Base-by-base conservation (phyloP, 2,888 invertebrate species). In the Folsomia manolachei region DNA sequence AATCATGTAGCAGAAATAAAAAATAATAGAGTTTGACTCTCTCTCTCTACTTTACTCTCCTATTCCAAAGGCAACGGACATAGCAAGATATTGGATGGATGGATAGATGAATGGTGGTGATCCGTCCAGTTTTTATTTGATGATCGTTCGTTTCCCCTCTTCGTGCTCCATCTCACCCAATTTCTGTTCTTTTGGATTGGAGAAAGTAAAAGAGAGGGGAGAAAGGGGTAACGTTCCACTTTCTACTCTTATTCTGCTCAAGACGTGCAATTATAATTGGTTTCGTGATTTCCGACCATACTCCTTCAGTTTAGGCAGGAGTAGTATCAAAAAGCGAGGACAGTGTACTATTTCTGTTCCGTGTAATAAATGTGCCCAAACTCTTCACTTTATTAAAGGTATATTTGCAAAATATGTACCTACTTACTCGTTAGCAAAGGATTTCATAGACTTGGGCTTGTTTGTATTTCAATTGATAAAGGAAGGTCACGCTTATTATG, bases 251-350 rank as follows among this genome's bases (percentile, higher is more conserved):
- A 11, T 56, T 56, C 56, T 56, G 18, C 39, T n/a, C 19, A 56
- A 21, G 18, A 56, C 56, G 56, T 56, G 56, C 56, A 56, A 56
- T 56, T 56, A 56, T 56, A 56, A 56, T 56, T 56, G 21, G 56
- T 56, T 56, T 56, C 56, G 56, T 56, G 56, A 56, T 56, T 56
- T 21, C 39, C 39, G 39, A 39, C 14, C 39, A 4, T 4, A 39
- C n/a, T n/a, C n/a, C n/a, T n/a, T n/a, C n/a, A n/a, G n/a, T n/a
- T n/a, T n/a, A n/a, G n/a, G n/a, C n/a, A n/a, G n/a, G n/a, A n/a
- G n/a, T n/a, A n/a, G n/a, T n/a, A n/a, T n/a, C n/a, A n/a, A n/a
- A n/a, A n/a, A n/a, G n/a, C n/a, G n/a, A n/a, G n/a, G n/a, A n/a
- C n/a, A n/a, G n/a, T n/a, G n/a, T n/a, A n/a, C n/a, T n/a, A n/a